Evolutionary conservation across 2,797 vertebrate genomes (phyloP), one percentile per base, ranked within the genome.

Genomic region (Poecile montanus): DNA sequence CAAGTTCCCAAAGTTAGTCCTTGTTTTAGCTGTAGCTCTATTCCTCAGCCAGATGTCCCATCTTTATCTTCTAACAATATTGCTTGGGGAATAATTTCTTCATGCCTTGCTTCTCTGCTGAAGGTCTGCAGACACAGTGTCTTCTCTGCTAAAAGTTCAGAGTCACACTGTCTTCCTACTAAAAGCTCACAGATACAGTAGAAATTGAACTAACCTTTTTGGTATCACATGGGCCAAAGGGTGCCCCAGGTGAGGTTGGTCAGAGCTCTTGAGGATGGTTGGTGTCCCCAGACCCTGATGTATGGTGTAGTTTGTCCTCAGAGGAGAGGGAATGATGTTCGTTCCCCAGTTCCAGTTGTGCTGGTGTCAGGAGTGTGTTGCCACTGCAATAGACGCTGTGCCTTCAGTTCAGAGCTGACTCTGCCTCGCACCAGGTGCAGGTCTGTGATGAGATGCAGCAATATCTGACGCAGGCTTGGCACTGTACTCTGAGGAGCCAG

Each of bases 401-500:
- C 27, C 58, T 58, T 78, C 36, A 34, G 38, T 0, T 66, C 48
- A 62, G 67, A 58, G 44, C 15, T 12, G 16, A 71, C 29, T 38
- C n/a, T 65, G 56, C 65, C 53, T 48, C 1, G 0, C 50, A 34
- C 14, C 30, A 67, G 22, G 13, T 2, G 8, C 56, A 38, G 42
- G 14, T 66, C 36, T 8, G 13, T 20, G 16, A 22, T 20, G 19
- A 34, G 40, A 50, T 4, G 6, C 14, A 32, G 38, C 15, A 30
- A 16, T 25, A 29, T 36, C n/a, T 88, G 57, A 53, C 1, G 1
- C 6, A 30, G 20, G 17, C 32, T 72, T 5, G 2, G 23, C 1
- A 6, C 38, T 20, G 11, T 21, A 20, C 22, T 76, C 22, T 63
- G 20, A 30, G 45, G 25, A 68, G 34, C 22, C 6, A 2, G 40